A percentile compares a stretch with the other conserved stretches of the same genome.
These are phyloP conservation scores for Andrena hattorfiana DNA, from an alignment of 2,888 invertebrate genomes.

Conservation along the genomic window DNA sequence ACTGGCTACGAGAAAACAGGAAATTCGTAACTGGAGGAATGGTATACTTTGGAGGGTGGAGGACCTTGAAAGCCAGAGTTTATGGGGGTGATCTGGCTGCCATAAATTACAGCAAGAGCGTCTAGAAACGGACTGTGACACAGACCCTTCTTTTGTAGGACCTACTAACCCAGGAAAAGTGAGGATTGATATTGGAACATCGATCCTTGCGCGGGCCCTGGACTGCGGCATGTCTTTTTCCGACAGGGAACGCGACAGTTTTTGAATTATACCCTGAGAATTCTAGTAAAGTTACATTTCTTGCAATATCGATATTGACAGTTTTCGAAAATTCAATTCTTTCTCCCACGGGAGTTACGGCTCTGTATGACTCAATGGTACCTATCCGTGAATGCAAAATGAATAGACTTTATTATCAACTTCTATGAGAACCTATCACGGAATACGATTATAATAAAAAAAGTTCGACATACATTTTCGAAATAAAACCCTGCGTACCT, in stretches of 20 bases:
- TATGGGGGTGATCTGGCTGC: conserved; percentile 2
- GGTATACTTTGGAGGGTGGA: background rate
- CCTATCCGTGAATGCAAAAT: too few relatives aligned
- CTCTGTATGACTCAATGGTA: too few relatives aligned
- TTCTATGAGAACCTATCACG: too few relatives aligned
- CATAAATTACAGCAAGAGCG: conserved; percentile 1
- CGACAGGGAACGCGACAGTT: background rate
- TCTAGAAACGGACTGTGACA: background rate
- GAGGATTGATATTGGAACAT: conserved; percentile 11
- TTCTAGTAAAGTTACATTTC: background rate
- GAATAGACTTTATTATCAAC: too few relatives aligned
- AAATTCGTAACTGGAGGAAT: background rate
- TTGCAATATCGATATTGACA: background rate
- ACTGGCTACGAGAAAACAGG: background rate
- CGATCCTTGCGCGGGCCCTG: background rate
- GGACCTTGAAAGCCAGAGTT: background rate
- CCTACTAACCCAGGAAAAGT: conserved; percentile 8
- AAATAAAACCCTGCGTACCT: background rate
- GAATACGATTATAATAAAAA: too few relatives aligned
- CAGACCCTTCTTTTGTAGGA: conserved; percentile 3
- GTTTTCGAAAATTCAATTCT: background rate
- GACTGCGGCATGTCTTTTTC: background rate
- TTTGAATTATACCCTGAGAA: background rate
- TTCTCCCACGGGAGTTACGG: background rate
- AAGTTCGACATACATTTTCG: background rate